These are phyloP conservation scores for Nannoperca australis DNA, from an alignment of 2,797 vertebrate genomes.

Conservation along the genomic window DNA sequence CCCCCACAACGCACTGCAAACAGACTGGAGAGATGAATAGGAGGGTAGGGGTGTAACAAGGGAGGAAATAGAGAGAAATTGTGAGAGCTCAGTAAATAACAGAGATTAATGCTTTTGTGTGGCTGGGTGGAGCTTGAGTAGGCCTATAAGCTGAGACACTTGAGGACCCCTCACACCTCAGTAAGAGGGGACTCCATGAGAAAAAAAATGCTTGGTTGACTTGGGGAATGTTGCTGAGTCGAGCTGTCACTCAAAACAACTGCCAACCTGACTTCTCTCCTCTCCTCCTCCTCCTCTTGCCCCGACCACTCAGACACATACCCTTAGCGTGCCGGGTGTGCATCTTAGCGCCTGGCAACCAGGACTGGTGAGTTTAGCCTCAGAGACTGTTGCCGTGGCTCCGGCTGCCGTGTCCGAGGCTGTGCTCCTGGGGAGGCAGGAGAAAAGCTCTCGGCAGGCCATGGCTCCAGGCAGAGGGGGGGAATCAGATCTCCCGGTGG, in stretches of 20 bases:
- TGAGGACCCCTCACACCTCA: conserved; percentile 39
- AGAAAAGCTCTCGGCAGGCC: conserved; percentile 97
- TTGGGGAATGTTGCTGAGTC: conserved; percentile 82
- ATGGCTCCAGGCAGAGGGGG: conserved; percentile 98
- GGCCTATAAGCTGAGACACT: conserved; percentile 27
- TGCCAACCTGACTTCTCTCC: conserved; percentile 81
- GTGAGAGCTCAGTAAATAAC: conserved; percentile 48
- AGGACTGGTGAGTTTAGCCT: conserved; percentile 90
- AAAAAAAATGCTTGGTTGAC: conserved; percentile 60
- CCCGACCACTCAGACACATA: conserved; percentile 81
- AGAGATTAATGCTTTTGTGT: conserved; percentile 56
- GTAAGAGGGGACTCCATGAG: conserved; percentile 35
- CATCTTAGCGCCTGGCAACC: conserved; percentile 98
- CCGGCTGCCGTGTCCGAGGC: conserved; percentile 92
- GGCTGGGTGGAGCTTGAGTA: conserved; percentile 7
- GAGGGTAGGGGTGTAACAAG: conserved; percentile 1
- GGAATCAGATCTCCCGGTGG: conserved; percentile 93
- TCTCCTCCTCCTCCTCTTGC: conserved; percentile 43
- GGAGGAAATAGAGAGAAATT: conserved; percentile 27
- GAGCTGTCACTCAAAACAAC: conserved; percentile 81
- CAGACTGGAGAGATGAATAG: conserved; percentile 82
- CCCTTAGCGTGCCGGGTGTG: conserved; percentile 89
- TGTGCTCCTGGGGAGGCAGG: conserved; percentile 90
- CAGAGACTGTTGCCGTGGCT: conserved; percentile 95
- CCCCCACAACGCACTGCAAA: conserved; percentile 92